Conservation (phyloP, 1,140 invertebrate genomes). For the Globodera ellingtonae region DNA sequence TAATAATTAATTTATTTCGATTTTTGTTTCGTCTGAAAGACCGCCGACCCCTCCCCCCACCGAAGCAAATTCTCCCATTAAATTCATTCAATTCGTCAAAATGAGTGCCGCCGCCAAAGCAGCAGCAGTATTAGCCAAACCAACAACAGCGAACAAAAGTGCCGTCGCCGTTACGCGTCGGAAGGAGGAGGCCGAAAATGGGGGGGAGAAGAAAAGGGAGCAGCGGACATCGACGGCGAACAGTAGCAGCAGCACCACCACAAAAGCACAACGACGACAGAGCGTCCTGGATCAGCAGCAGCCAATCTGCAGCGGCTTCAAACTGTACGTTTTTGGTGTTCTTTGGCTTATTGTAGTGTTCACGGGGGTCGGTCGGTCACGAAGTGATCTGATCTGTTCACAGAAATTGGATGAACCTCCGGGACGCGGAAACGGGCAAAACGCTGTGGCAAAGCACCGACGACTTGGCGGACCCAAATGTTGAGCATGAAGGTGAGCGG, state of each 20-base stretch:
- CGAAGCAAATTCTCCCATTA: too few species aligned
- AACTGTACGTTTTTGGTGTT: slow-evolving; percentile 32
- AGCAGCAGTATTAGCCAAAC: neutral
- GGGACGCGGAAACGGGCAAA: slow-evolving; percentile 92
- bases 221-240: neutral
- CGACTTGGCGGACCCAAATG: slow-evolving; percentile 85
- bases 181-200: slow-evolving; percentile 1
- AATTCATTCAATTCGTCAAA: neutral
- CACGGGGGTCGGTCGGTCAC: too few species aligned
- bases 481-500: slow-evolving; percentile 80
- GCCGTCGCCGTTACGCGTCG: neutral
- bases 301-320: slow-evolving; percentile 36
- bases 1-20: too few species aligned
- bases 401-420: slow-evolving; percentile 96
- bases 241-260: neutral
- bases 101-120: slow-evolving; percentile 18
- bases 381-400: too few species aligned
- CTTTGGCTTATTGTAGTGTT: too few species aligned
- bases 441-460: slow-evolving; percentile 96
- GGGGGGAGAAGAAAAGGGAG: neutral
- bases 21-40: too few species aligned
- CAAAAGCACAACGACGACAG: neutral
- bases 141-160: slow-evolving; percentile 8
- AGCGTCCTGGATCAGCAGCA: neutral
- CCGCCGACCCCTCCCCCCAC: too few species aligned